Percentiles rank a stretch among this genome's conserved stretches.
phyloP scores from a whole-genome alignment of 1,140 invertebrate species.

The Condylostylus longicornis region DNA sequence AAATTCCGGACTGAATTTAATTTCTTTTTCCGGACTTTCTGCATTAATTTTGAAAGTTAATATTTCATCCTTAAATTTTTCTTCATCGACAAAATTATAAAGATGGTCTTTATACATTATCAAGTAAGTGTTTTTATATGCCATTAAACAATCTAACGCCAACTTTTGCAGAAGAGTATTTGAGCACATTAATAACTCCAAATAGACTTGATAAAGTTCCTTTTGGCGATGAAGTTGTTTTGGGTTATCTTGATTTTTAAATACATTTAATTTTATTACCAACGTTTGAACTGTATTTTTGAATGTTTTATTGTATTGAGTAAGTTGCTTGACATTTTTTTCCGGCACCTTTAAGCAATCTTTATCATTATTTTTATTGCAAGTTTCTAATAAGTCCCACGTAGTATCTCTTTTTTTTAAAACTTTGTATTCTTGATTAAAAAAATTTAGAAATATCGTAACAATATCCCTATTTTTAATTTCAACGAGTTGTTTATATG shows the following conservation, averaged over 20 bases:
- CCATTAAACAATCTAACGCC: conserved; percentile 68
- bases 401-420: conserved; percentile 22
- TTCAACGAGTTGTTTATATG: conserved; percentile 59
- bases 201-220: conserved; percentile 56
- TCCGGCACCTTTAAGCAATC: conserved; percentile 11
- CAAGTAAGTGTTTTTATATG: conserved; percentile 59
- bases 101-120: conserved; percentile 63
- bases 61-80: conserved; percentile 72
- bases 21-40: conserved; percentile 47
- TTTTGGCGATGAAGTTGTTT: conserved; percentile 58
- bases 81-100: conserved; percentile 66
- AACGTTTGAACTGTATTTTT: conserved; percentile 28
- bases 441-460: conserved; percentile 61
- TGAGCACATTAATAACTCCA: conserved; percentile 62
- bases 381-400: conserved; percentile 14
- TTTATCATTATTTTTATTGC: conserved; percentile 23
- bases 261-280: conserved; percentile 42
- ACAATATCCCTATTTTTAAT: conserved; percentile 62
- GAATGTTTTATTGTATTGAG: conserved; percentile 9
- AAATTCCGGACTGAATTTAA: conserved; percentile 56
- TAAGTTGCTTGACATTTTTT: conserved; percentile 11
- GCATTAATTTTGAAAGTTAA: conserved; percentile 59
- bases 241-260: conserved; percentile 68
- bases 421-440: conserved; percentile 44
- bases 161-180: conserved; percentile 66